Evolutionary conservation across 23 tunicate genomes (phyloP).

Genomic region (Trididemnum miniatum): DNA sequence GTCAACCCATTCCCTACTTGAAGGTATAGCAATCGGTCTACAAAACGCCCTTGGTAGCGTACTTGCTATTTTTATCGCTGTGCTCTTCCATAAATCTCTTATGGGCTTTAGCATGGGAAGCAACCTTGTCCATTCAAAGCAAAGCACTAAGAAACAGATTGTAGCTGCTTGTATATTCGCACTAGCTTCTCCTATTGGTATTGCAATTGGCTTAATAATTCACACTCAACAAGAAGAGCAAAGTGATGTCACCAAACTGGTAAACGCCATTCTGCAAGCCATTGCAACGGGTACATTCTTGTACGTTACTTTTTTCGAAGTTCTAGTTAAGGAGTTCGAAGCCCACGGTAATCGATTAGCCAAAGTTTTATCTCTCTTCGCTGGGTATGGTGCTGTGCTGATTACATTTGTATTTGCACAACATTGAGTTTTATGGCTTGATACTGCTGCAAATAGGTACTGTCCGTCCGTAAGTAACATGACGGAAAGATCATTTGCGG

Average conservation of each 20-base stretch:
- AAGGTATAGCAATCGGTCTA: slow-evolving; percentile 90
- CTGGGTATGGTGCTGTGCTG: slow-evolving; percentile 67
- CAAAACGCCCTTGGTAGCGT: slow-evolving; percentile 60
- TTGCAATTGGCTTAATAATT: slow-evolving; percentile 62
- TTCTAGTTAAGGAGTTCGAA: slow-evolving; percentile 75
- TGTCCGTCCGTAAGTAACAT: too few species aligned
- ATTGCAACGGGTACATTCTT: slow-evolving; percentile 91
- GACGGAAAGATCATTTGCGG: not conserved
- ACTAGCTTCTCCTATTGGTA: slow-evolving; percentile 70
- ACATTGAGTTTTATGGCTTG: too few species aligned
- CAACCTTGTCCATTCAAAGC: slow-evolving; percentile 60
- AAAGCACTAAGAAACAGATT: slow-evolving; percentile 44
- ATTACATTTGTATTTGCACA: slow-evolving; percentile 62
- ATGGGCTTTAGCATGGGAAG: slow-evolving; percentile 97
- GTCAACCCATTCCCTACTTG: slow-evolving; percentile 72
- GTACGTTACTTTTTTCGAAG: slow-evolving; percentile 93
- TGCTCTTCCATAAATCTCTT: slow-evolving; percentile 86
- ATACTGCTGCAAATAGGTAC: too few species aligned
- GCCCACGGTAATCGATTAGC: slow-evolving; percentile 51
- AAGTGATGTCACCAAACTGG: slow-evolving; percentile 39
- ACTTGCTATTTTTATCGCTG: slow-evolving; percentile 83
- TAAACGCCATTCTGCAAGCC: slow-evolving; percentile 72
- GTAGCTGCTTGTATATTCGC: slow-evolving; percentile 69
- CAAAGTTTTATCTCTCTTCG: slow-evolving; percentile 60
- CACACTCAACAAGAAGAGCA: slow-evolving; percentile 43